These are phyloP conservation scores for Sus cebifrons DNA, from an alignment of 2,797 vertebrate species.

Conservation along the genomic window DNA sequence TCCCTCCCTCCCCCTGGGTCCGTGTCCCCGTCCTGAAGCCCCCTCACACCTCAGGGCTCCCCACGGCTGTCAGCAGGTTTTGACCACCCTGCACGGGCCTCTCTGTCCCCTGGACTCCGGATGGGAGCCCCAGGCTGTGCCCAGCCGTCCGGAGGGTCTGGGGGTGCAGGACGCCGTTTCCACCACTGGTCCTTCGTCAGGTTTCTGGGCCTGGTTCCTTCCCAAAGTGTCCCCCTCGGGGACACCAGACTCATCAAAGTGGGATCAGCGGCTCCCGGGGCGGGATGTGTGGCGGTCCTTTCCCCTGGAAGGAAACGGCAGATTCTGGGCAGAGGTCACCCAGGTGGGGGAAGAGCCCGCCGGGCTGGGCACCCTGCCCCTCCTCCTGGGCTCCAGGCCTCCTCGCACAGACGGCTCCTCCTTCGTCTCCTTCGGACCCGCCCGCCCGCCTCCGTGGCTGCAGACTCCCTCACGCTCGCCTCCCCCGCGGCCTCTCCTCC, in stretches of 20 bases:
- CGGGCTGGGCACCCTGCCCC: too few relatives aligned
- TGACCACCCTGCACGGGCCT: neutral
- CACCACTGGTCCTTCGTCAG: accelerated
- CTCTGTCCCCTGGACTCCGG: neutral
- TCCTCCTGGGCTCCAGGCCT: neutral
- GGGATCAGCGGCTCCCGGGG: accelerated
- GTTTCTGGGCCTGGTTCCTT: neutral
- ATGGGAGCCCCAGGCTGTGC: too few relatives aligned
- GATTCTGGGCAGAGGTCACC: neutral
- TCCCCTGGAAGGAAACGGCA: neutral
- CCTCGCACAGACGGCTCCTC: too few relatives aligned
- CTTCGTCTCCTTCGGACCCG: accelerated
- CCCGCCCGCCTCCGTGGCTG: accelerated
- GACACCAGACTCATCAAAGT: too few relatives aligned
- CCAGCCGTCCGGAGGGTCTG: neutral
- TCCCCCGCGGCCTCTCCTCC: accelerated
- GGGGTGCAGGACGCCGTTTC: neutral
- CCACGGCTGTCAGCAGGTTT: neutral
- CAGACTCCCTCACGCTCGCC: neutral
- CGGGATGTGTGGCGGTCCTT: neutral
- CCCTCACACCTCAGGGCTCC: neutral
- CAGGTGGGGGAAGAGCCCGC: too few relatives aligned
- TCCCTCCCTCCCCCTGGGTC: neutral
- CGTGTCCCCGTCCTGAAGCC: neutral
- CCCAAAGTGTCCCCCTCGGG: neutral